phyloP scores from a whole-genome alignment of 2,113 vertebrate species.

The Podiceps cristatus region DNA sequence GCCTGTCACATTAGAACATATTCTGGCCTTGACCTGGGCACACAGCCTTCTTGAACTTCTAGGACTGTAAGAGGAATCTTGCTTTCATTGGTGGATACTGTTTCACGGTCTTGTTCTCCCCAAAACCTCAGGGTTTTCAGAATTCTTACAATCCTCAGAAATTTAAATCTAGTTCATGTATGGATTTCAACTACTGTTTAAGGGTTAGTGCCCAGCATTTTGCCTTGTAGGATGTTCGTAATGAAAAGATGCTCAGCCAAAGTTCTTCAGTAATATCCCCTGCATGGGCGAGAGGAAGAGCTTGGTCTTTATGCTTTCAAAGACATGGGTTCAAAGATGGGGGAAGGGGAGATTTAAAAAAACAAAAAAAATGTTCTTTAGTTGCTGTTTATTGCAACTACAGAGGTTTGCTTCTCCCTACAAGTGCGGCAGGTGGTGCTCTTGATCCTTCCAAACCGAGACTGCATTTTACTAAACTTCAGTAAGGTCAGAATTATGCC shows the following conservation, averaged over 20 bases:
- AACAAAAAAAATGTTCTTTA: not conserved
- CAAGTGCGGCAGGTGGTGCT: slow-evolving; percentile 30
- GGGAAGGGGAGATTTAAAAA: not conserved
- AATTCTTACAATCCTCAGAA: not conserved
- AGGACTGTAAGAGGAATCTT: not conserved
- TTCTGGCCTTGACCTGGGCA: not conserved
- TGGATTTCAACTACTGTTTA: not conserved
- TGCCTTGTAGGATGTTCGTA: not conserved
- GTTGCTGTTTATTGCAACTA: not conserved
- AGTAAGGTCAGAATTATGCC: not conserved
- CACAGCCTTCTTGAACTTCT: not conserved
- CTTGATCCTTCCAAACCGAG: not conserved
- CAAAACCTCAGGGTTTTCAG: not conserved
- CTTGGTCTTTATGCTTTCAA: not conserved
- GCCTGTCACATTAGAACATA: not conserved
- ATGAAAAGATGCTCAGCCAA: not conserved
- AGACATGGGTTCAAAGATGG: not conserved
- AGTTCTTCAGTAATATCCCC: not conserved
- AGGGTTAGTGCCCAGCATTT: not conserved
- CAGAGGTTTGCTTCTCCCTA: not conserved
- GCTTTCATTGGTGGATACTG: not conserved
- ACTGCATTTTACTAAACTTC: not conserved
- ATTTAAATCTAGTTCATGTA: not conserved
- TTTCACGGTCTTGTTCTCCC: not conserved
- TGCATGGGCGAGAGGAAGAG: not conserved